Percentiles rank a stretch among this genome's conserved stretches.
These are phyloP conservation scores for Zaprionus gabonicus DNA, from an alignment of 1,140 invertebrate species.

Conservation along the genomic window DNA sequence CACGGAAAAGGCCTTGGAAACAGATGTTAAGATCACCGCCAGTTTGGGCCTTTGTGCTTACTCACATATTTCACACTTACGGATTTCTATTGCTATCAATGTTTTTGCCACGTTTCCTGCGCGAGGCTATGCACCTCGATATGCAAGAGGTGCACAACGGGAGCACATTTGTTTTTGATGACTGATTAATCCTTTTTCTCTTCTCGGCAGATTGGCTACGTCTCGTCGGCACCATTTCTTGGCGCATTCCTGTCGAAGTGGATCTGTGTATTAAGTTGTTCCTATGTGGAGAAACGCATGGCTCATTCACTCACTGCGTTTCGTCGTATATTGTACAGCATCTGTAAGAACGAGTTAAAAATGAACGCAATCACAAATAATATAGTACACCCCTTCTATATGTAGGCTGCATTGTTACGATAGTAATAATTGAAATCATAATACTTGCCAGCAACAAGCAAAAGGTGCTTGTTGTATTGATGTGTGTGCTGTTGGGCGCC, in stretches of 20 bases:
- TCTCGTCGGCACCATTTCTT: constrained; percentile 65
- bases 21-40: constrained; percentile 55
- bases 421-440: constrained; percentile 44
- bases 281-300: constrained; percentile 49
- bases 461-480: constrained; percentile 53
- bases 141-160: constrained; percentile 42
- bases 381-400: neutral
- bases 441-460: constrained; percentile 47
- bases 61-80: constrained; percentile 73
- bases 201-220: constrained; percentile 45
- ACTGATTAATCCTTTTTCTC: neutral
- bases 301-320: constrained; percentile 38
- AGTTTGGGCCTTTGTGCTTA: constrained; percentile 66
- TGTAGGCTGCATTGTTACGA: constrained; percentile 51
- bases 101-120: constrained; percentile 68
- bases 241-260: constrained; percentile 62
- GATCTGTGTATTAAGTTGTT: constrained; percentile 59
- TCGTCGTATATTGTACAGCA: constrained; percentile 60
- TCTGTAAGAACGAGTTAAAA: constrained; percentile 48
- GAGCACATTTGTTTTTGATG: neutral
- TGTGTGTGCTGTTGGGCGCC: constrained; percentile 59
- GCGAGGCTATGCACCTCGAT: constrained; percentile 68
- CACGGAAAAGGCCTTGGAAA: constrained; percentile 58
- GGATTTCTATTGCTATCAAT: constrained; percentile 58
- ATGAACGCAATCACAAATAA: neutral